phyloP scores from a whole-genome alignment of 2,797 vertebrate genomes.

The Alauda arvensis region DNA sequence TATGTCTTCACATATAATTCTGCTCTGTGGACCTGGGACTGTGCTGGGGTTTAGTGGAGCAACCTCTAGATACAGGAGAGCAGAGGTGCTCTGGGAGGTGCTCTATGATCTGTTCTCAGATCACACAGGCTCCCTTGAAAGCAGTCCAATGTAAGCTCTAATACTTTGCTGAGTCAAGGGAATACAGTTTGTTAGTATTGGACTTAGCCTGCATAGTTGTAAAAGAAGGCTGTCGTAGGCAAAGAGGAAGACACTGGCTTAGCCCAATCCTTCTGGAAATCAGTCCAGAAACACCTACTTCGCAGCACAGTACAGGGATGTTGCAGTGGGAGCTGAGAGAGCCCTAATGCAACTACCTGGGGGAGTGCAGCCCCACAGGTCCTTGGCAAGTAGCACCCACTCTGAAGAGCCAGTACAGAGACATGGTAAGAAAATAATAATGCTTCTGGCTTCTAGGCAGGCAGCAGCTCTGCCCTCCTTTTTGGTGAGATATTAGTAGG shows the following conservation, averaged over 20 bases:
- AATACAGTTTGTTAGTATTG: background rate
- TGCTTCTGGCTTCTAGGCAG: background rate
- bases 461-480: background rate
- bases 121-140: background rate
- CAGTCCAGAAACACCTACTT: background rate
- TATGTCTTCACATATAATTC: background rate
- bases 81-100: background rate
- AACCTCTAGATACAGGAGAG: background rate
- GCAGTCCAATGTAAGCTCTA: background rate
- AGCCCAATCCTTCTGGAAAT: background rate
- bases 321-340: accelerated
- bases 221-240: background rate
- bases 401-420: background rate
- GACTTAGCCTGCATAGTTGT: background rate
- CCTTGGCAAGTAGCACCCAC: background rate
- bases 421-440: background rate
- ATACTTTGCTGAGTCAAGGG: background rate
- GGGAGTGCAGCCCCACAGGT: background rate
- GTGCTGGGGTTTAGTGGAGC: background rate
- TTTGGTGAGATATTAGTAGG: background rate
- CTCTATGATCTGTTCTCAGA: background rate
- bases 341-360: background rate
- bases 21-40: background rate
- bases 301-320: background rate
- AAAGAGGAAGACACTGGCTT: background rate